These are phyloP conservation scores for Bimastos eiseni DNA, from an alignment of 2,888 invertebrate species.

Conservation along the genomic window DNA sequence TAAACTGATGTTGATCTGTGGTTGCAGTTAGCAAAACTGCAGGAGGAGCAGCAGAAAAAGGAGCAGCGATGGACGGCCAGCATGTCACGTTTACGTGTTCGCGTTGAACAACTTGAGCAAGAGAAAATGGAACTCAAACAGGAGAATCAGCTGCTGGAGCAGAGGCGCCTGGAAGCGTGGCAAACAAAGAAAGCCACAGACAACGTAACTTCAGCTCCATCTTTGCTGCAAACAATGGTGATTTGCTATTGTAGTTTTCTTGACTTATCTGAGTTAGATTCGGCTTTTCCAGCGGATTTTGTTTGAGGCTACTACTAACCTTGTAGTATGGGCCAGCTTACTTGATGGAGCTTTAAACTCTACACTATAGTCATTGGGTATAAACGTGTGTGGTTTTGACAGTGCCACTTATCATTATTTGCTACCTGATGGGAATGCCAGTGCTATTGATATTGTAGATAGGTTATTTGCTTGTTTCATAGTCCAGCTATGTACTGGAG, in stretches of 20 bases:
- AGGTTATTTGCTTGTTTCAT: too few relatives aligned
- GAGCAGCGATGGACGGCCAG: constrained; percentile 59
- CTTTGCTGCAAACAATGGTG: background rate
- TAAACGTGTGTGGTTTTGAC: too few relatives aligned
- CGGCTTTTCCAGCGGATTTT: too few relatives aligned
- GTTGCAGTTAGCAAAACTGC: constrained; percentile 53
- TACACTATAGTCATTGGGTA: background rate
- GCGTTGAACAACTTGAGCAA: constrained; percentile 55
- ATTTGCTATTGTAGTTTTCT: background rate
- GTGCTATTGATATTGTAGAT: too few relatives aligned
- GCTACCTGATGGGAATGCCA: too few relatives aligned
- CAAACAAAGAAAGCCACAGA: constrained; percentile 46
- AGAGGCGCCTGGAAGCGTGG: constrained; percentile 56
- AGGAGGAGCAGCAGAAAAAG: constrained; percentile 59
- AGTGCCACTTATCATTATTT: too few relatives aligned
- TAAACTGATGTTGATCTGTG: background rate
- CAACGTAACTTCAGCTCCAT: background rate
- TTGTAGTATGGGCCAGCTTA: too few relatives aligned
- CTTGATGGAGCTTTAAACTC: too few relatives aligned
- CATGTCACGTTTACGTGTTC: constrained; percentile 54
- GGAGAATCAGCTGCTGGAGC: constrained; percentile 57
- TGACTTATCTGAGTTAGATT: background rate
- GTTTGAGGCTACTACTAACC: too few relatives aligned
- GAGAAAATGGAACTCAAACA: constrained; percentile 60
- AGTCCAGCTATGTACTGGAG: too few relatives aligned